These are phyloP conservation scores for Chironomus tentans DNA, from an alignment of 2,888 invertebrate genomes.

Conservation along the genomic window DNA sequence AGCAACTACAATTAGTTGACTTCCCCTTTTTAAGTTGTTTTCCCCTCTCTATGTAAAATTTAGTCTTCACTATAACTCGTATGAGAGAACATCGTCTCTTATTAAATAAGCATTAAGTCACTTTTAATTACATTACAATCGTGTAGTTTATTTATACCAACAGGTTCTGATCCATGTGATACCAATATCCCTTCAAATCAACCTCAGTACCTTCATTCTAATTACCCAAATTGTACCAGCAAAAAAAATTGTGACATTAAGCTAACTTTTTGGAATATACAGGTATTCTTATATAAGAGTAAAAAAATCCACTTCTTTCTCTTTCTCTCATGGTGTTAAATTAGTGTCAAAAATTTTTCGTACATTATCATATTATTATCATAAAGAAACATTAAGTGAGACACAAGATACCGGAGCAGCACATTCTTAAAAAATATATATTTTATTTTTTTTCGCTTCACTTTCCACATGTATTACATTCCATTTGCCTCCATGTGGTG, in stretches of 20 bases:
- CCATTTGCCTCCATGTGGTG: background rate
- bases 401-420: constrained; percentile 13
- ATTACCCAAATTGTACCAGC: too few species aligned
- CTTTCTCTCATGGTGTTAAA: constrained; percentile 11
- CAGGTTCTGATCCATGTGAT: background rate
- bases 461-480: constrained; percentile 4
- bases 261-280: background rate
- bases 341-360: constrained; percentile 14
- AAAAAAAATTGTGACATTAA: constrained; percentile 1
- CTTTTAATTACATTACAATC: too few species aligned
- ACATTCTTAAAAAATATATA: background rate
- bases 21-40: too few species aligned
- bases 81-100: too few species aligned
- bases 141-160: too few species aligned
- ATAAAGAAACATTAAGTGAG: constrained; percentile 20
- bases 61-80: too few species aligned
- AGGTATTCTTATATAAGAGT: background rate
- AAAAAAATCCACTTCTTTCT: background rate
- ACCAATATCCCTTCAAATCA: background rate
- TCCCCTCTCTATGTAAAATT: too few species aligned
- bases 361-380: constrained; percentile 22
- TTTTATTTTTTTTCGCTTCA: background rate
- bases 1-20: too few species aligned
- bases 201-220: background rate
- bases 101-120: too few species aligned